Percentiles rank a stretch among this genome's conserved stretches.
These are phyloP conservation scores for Stegastes partitus DNA, from an alignment of 2,113 vertebrate species.

Conservation along the genomic window DNA sequence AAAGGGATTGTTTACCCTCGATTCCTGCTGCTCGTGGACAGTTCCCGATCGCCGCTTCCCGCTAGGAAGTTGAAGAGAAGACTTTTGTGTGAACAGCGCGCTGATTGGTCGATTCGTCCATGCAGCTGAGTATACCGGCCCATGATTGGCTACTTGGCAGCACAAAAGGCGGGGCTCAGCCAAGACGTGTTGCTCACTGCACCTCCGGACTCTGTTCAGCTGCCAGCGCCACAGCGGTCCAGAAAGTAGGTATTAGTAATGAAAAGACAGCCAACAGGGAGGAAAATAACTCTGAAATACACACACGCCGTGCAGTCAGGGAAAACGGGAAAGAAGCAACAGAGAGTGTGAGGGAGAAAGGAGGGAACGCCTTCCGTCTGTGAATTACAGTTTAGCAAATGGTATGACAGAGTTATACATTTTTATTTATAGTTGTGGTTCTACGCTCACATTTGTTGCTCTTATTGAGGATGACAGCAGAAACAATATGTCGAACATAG, in stretches of 20 bases:
- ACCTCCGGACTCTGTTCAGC: not conserved
- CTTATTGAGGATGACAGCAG: not conserved
- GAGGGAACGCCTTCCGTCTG: not conserved
- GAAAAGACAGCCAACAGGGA: not conserved
- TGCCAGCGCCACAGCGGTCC: not conserved
- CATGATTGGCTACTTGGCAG: constrained; percentile 60
- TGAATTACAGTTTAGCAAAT: not conserved
- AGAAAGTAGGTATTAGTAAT: not conserved
- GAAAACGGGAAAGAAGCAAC: not conserved
- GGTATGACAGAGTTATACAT: not conserved
- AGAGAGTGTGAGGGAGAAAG: not conserved
- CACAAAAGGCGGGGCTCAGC: not conserved
- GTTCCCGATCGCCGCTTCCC: constrained; percentile 72
- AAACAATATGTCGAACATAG: not conserved
- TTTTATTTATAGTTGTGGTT: not conserved
- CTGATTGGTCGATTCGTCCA: constrained; percentile 66
- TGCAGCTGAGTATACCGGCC: constrained; percentile 56
- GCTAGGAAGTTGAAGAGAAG: constrained; percentile 82
- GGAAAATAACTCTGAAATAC: not conserved
- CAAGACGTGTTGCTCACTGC: not conserved
- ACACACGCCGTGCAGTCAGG: not conserved
- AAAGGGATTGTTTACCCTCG: constrained; percentile 56
- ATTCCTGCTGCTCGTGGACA: constrained; percentile 8
- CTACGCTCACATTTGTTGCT: not conserved
- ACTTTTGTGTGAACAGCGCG: constrained; percentile 46